phyloP scores from a whole-genome alignment of 1,140 invertebrate genomes.

The Penaeus indicus region DNA sequence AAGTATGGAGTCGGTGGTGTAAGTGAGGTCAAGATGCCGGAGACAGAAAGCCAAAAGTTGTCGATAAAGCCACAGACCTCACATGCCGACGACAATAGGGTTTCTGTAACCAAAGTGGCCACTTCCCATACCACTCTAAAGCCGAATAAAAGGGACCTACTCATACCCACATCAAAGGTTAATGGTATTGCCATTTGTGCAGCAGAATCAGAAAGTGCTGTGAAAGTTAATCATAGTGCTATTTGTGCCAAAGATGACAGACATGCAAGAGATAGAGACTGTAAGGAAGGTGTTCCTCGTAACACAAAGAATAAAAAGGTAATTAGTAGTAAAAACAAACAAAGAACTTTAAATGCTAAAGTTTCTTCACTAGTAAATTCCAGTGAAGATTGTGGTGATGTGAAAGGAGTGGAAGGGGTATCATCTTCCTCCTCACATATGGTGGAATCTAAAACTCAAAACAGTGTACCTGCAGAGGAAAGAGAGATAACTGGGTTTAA shows the following conservation, averaged over 20 bases:
- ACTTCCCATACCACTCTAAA: too few relatives aligned
- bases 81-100: not conserved
- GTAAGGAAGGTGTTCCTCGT: not conserved
- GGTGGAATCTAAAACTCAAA: constrained; percentile 38
- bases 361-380: constrained; percentile 1
- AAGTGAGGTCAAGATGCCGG: constrained; percentile 10
- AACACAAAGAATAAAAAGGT: constrained; percentile 5
- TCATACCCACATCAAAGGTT: too few relatives aligned
- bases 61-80: constrained; percentile 16
- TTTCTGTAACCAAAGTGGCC: too few relatives aligned
- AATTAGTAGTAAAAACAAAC: constrained; percentile 22
- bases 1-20: constrained; percentile 29
- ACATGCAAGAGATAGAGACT: too few relatives aligned
- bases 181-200: too few relatives aligned
- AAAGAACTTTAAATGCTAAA: constrained; percentile 29
- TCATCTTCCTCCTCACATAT: not conserved
- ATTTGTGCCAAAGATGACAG: too few relatives aligned
- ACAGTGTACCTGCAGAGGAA: constrained; percentile 42
- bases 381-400: constrained; percentile 21
- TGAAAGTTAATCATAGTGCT: too few relatives aligned
- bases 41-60: not conserved
- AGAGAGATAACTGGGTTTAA: constrained; percentile 28
- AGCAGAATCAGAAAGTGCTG: too few relatives aligned
- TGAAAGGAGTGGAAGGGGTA: not conserved
- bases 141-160: too few relatives aligned